Percentiles rank a stretch among this genome's conserved stretches.
These are phyloP conservation scores for Lordiphosa clarofinis DNA, from an alignment of 1,140 invertebrate species.

Conservation along the genomic window DNA sequence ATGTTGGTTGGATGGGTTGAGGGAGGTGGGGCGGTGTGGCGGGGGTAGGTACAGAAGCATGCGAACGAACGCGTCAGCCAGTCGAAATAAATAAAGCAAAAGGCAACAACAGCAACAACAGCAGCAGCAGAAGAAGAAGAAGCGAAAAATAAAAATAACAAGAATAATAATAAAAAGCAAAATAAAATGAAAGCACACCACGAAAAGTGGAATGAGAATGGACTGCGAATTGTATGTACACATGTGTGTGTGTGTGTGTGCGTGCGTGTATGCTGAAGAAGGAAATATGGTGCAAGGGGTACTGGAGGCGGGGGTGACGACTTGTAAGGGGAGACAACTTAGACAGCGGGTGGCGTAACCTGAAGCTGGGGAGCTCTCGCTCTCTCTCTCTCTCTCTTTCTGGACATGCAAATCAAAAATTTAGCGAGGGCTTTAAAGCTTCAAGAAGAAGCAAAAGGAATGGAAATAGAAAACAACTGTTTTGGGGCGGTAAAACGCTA, in stretches of 20 bases:
- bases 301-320: background rate
- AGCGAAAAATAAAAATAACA: constrained; percentile 56
- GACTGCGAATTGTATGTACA: constrained; percentile 35
- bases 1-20: too few species aligned
- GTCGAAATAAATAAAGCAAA: constrained; percentile 67
- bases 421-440: constrained; percentile 13
- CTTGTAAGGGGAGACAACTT: background rate
- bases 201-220: constrained; percentile 36
- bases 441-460: constrained; percentile 2
- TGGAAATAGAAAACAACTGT: background rate
- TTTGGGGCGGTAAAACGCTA: too few species aligned
- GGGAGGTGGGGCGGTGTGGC: too few species aligned
- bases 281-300: background rate
- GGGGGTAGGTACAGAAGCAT: constrained; percentile 14
- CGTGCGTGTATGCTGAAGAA: background rate
- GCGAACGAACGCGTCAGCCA: constrained; percentile 51
- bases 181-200: constrained; percentile 61
- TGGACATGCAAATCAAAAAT: constrained; percentile 41
- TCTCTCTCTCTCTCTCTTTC: too few species aligned
- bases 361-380: constrained; percentile 20
- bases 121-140: constrained; percentile 16
- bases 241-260: background rate
- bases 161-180: constrained; percentile 34
- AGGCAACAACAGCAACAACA: constrained; percentile 26
- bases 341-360: constrained; percentile 23